Conservation (phyloP, 2,888 invertebrate genomes). For the Didymodactylos carnosus region DNA sequence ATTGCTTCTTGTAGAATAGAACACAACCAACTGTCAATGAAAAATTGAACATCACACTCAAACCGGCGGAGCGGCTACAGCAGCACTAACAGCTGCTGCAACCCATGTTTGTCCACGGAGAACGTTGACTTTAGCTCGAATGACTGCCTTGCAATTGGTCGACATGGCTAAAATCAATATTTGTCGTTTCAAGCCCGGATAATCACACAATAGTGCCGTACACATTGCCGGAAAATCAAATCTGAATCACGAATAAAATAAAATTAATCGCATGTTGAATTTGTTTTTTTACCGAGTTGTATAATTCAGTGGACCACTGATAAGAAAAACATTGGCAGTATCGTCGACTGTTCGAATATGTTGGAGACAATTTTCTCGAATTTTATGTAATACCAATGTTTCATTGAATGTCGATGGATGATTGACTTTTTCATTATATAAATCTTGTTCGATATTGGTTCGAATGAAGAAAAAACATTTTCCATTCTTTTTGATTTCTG, state of each 20-base stretch:
- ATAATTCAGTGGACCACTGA: neutral
- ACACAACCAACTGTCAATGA: neutral
- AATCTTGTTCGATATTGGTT: conserved; percentile 8
- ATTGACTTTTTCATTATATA: neutral
- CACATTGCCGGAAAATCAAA: neutral
- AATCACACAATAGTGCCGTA: neutral
- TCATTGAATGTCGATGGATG: neutral
- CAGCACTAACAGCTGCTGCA: neutral
- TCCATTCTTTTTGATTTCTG: neutral
- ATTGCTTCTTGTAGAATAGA: neutral
- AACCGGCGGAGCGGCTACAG: neutral
- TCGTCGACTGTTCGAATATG: neutral
- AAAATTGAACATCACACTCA: neutral
- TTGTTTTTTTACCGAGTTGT: no score
- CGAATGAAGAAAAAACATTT: conserved; percentile 13
- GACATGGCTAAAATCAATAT: neutral
- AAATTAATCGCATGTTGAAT: no score
- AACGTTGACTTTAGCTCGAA: neutral
- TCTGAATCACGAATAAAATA: no score
- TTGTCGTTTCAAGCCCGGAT: neutral
- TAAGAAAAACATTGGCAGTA: neutral
- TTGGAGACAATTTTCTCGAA: neutral
- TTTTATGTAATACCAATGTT: neutral
- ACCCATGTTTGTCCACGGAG: neutral
- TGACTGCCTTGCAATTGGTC: neutral